Evolutionary conservation across 2,113 vertebrate species (phyloP), one percentile per base, ranked within the genome.

Genomic region (Amphiprion ocellaris): DNA sequence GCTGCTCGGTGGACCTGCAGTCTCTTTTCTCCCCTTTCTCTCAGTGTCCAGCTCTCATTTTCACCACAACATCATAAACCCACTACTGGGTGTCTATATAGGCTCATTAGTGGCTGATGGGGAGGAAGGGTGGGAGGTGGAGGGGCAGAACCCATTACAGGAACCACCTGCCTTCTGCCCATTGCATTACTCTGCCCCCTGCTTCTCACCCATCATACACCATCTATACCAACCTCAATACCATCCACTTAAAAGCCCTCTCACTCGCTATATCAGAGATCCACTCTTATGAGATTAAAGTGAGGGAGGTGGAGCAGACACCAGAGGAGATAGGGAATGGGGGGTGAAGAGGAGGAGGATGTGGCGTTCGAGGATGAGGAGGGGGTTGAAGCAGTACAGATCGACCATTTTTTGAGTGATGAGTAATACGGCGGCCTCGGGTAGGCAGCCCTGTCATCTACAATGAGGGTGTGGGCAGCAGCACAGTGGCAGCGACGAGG

Each of bases 231-330:
- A 83, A 77, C 90, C 88, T 85, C 84, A 87, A 80, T 74, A 87
- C 65, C 85, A 85, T 89, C 88, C 84, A 87, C 88, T 90, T 92
- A 93, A 92, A 90, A 89, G 88, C 83, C 77, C 79, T 81, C 82
- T 81, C 86, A 81, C 79, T 74, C 81, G 70, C 77, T 81, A 24
- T 53, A 92, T 88, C 86, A 87, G 77, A 88, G 81, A 92, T 90
- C 90, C 83, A 89, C 84, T 82, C 82, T 90, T 82, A 90, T 89
- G 50, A 90, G 90, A 93, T 93, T 93, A 93, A 81, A 90, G 85
- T 11, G 80, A 84, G 83, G 46, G 82, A 84, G 82, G 80, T n/a
- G 47, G 75, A 67, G 16, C 77, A 83, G 82, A 80, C 82, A 82
- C 65, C 68, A 69, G 71, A 69, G 55, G 64, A 79, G 79, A 77